Base-by-base conservation (phyloP, 2,797 vertebrate genomes). In the Gobio occitaniae region DNA sequence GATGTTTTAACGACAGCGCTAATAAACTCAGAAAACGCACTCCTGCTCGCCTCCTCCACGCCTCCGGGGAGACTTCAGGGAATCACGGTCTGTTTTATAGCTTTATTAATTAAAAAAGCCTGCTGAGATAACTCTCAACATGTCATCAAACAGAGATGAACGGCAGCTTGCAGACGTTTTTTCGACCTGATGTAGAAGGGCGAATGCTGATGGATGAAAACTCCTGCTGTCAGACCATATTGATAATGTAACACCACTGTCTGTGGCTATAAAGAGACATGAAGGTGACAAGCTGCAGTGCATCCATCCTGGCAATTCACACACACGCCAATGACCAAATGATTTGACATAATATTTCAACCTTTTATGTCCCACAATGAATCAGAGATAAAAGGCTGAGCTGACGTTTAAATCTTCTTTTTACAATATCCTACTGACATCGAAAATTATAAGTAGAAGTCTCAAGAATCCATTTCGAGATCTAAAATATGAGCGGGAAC, bases 41-140 rank as follows among this genome's bases (percentile, higher is more conserved):
- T 86, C 74, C 56, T 1, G 15, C 83, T 72, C 56, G 80, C 84
- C 91, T 90, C 92, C 76, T 69, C 82, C 3, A 12, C 11, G 41
- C 68, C 63, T 89, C 92, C 90, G 84, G 90, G 90, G 90, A 92
- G 91, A 90, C 91, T 94, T 92, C 89, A 82, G 90, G 89, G 90
- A 94, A 85, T 89, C 84, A 78, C 29, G 70, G 89, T 88, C 91
- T 87, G 65, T 88, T 95, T 95, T 94, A 95, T 93, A 89, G 87
- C 86, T 90, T 92, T 91, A 93, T 94, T 93, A 94, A 95, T 95
- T 95, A 94, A 94, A 93, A 91, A 83, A 77, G n/a, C 50, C 75
- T 84, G 63, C 50, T 68, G 87, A 83, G 87, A 89, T 89, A 87
- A 90, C 86, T 87, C 86, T 84, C 89, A 91, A 88, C 88, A 84